Percentiles rank a stretch among this genome's conserved stretches.
These are phyloP conservation scores for Peromyscus eremicus DNA, from an alignment of 2,797 vertebrate genomes.

Conservation along the genomic window DNA sequence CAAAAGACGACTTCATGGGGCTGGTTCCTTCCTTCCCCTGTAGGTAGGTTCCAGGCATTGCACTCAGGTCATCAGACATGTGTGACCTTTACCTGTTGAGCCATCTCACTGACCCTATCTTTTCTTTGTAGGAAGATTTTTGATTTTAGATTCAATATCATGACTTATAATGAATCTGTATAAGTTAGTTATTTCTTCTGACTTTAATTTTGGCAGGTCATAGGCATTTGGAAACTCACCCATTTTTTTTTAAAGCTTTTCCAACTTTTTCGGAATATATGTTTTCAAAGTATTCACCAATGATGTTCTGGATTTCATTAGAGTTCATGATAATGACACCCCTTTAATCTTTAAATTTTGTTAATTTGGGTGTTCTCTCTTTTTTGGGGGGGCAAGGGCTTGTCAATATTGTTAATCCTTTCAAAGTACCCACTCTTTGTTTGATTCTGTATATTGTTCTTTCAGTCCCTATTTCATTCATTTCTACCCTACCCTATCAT, in stretches of 20 bases:
- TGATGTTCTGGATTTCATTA: not conserved
- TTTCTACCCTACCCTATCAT: not conserved
- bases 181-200: not conserved
- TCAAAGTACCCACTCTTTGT: not conserved
- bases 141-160: not conserved
- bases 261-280: not conserved
- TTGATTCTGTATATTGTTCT: not conserved
- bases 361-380: not conserved
- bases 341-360: not conserved
- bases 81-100: not conserved
- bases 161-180: not conserved
- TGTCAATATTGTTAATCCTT: not conserved
- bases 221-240: not conserved
- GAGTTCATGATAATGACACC: not conserved
- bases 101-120: not conserved
- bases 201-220: not conserved
- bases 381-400: not conserved
- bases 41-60: not conserved
- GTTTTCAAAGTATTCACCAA: not conserved
- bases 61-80: not conserved
- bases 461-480: not conserved
- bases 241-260: not conserved
- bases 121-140: not conserved
- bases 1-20: not conserved
- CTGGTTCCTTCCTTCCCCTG: not conserved